Base-by-base conservation (phyloP, 35 echinoderm and acorn worm species). In the Apostichopus californicus region DNA sequence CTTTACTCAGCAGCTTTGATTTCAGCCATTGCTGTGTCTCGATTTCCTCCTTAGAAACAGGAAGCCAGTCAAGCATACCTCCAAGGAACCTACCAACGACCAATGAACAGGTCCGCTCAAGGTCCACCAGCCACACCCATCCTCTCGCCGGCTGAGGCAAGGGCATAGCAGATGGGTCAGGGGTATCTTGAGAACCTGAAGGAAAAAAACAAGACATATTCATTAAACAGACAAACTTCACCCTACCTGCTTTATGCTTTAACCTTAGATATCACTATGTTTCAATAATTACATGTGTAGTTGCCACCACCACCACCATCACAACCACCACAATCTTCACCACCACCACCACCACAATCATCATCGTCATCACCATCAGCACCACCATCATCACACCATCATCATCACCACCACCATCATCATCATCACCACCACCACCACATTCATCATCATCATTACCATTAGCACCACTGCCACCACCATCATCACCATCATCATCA, bases 41-140 rank as follows among this genome's bases (percentile, higher is more conserved):
- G 14, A 80, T 92, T 86, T 99, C 97, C 83, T 99, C 97, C 57
- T 96, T 96, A 18, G 97, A 95, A 22, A 92, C 21, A 1, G 97
- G 95, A 58, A 94, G 92, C 95, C 97, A 96, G 13, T 91, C 92
- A 82, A 99, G 83, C 97, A 99, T 99, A 54, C 97, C 97, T 14
- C 94, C 95, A 18, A 99, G 97, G 84, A 95, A 99, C 58, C 97
- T 77, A 21, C 97, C 97, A 17, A 99, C 92, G 21, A 99, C 93
- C 63, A 99, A 78, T 52, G 93, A 79, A 86, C 97, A 96, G 59
- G 95, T 94, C 23, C 95, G 87, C 77, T 99, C 97, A 4, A 99
- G 87, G 89, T 99, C 97, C 20, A 99, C 97, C 65, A 99, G 89
- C 97, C 97, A 99, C 81, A 99, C 93, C 97, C 97, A 99, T 26